phyloP scores from a whole-genome alignment of 2,888 invertebrate genomes.

The Pollenia labialis region DNA sequence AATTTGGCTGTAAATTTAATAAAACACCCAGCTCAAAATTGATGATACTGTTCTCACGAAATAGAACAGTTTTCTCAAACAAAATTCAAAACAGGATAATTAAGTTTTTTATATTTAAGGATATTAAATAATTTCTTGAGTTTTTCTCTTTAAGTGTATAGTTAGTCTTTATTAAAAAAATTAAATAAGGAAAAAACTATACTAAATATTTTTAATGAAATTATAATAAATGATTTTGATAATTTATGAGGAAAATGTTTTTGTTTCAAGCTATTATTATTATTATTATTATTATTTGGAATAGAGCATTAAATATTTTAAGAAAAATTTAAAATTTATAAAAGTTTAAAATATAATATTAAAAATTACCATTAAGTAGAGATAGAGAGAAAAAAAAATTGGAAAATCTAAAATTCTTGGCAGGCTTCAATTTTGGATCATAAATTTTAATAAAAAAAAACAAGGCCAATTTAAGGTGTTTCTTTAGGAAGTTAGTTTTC shows the following conservation, averaged over 20 bases:
- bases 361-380: constrained; percentile 46
- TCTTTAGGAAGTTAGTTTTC: not conserved
- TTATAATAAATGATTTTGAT: constrained; percentile 48
- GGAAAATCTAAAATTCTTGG: constrained; percentile 75
- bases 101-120: too few relatives aligned
- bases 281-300: constrained; percentile 5
- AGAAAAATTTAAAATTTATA: constrained; percentile 12
- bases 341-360: constrained; percentile 22
- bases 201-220: constrained; percentile 28
- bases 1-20: constrained; percentile 23
- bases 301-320: constrained; percentile 17
- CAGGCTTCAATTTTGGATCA: constrained; percentile 57
- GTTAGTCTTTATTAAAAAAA: not conserved
- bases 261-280: constrained; percentile 39
- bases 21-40: constrained; percentile 81
- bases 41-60: not conserved
- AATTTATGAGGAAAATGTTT: constrained; percentile 17
- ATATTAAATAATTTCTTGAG: not conserved
- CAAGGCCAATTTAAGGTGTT: constrained; percentile 2
- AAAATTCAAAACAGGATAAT: constrained; percentile 77
- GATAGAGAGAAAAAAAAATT: constrained; percentile 42
- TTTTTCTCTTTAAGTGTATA: constrained; percentile 11
- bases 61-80: constrained; percentile 68
- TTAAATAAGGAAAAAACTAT: not conserved
- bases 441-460: not conserved